Evolutionary conservation across 1,140 invertebrate genomes (phyloP).

Genomic region (Philopotamus ludificatus): DNA sequence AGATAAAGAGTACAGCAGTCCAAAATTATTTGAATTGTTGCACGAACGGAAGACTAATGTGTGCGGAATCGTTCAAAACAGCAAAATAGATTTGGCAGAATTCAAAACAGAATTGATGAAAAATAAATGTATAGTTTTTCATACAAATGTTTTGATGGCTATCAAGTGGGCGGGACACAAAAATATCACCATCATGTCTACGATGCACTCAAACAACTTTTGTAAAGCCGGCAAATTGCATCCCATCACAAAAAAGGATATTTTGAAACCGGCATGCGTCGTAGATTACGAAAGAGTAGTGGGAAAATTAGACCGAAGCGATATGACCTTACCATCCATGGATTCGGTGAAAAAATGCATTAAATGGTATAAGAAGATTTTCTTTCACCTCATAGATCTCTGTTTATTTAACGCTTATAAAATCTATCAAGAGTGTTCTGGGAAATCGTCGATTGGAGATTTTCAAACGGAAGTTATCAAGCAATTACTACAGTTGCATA

Average conservation of each 20-base stretch:
- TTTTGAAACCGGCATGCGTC: no score
- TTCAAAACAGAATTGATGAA: no score
- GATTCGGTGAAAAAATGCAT: slow-evolving; percentile 41
- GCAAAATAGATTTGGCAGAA: no score
- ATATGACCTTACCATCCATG: slow-evolving; percentile 43
- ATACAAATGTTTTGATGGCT: no score
- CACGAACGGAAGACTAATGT: slow-evolving; percentile 42
- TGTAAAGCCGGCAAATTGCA: no score
- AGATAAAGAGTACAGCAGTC: slow-evolving; percentile 49
- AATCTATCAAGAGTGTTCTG: slow-evolving; percentile 33
- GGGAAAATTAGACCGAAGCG: slow-evolving; percentile 45
- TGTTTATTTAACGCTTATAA: slow-evolving; percentile 41
- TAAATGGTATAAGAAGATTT: slow-evolving; percentile 45
- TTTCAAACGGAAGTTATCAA: slow-evolving; percentile 37
- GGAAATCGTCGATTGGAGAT: slow-evolving; percentile 24
- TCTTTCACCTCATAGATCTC: slow-evolving; percentile 44
- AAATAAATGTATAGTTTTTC: no score
- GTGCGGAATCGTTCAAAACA: slow-evolving; percentile 44
- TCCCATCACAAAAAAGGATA: no score
- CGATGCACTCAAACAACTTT: no score
- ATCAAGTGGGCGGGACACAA: no score
- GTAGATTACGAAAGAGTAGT: slow-evolving; percentile 45
- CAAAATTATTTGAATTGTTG: slow-evolving; percentile 42
- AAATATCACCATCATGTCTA: no score
- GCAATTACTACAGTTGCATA: slow-evolving; percentile 24